phyloP scores from a whole-genome alignment of 2,113 vertebrate species.

The Maylandia zebra region DNA sequence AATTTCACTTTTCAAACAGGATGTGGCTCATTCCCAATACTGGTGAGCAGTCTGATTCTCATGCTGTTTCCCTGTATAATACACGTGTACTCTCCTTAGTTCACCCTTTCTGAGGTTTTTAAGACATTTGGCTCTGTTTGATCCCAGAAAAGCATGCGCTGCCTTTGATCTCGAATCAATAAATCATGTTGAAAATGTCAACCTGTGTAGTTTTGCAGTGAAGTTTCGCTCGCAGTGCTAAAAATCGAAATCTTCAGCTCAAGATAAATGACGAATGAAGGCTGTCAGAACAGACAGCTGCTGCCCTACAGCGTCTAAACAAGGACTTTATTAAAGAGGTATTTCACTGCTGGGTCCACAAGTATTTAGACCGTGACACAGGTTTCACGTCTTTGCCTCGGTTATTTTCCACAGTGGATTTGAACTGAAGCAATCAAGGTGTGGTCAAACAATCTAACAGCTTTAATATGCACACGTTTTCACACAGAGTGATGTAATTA shows the following conservation, averaged over 20 bases:
- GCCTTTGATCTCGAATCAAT: background rate
- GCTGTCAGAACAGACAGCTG: background rate
- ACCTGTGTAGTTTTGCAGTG: background rate
- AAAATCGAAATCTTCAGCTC: background rate
- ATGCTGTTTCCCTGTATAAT: background rate
- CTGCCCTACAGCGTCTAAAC: background rate
- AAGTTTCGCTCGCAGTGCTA: background rate
- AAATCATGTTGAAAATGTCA: background rate
- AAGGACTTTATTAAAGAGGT: background rate
- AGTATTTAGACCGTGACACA: background rate
- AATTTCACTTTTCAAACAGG: background rate
- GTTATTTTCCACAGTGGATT: background rate
- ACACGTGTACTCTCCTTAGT: background rate
- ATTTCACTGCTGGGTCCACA: background rate
- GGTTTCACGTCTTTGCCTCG: background rate
- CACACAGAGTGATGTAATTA: background rate
- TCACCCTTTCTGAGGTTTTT: background rate
- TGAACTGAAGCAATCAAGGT: background rate
- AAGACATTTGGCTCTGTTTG: background rate
- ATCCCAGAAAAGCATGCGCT: background rate
- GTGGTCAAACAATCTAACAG: background rate
- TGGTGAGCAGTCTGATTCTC: background rate
- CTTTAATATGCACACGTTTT: background rate
- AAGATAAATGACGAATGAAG: background rate
- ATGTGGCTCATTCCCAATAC: background rate